Percentiles rank a stretch among this genome's conserved stretches.
Evolutionary conservation across 1,140 invertebrate genomes (phyloP).

Genomic region (Euura saliciscinereae): DNA sequence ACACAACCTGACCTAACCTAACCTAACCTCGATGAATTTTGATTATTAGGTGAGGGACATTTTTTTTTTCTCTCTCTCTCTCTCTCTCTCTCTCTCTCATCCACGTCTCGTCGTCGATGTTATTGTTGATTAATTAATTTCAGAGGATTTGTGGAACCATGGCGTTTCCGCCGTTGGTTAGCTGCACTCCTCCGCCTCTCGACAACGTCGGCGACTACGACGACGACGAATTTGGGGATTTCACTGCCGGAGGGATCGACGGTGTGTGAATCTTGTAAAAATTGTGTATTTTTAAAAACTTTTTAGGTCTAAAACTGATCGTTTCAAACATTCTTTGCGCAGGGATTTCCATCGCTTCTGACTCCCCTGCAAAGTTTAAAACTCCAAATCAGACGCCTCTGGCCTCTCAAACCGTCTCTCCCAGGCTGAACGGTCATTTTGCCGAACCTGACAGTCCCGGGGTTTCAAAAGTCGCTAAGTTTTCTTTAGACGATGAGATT

Average conservation of each 20-base stretch:
- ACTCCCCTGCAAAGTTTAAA: constrained; percentile 51
- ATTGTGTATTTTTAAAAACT: constrained; percentile 15
- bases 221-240: constrained; percentile 69
- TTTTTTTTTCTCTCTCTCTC: too few relatives aligned
- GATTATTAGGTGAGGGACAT: background rate
- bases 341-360: constrained; percentile 59
- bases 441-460: constrained; percentile 7
- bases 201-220: constrained; percentile 65
- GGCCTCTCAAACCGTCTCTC: constrained; percentile 40
- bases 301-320: background rate
- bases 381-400: constrained; percentile 47
- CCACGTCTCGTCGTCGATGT: too few relatives aligned
- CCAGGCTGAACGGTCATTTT: constrained; percentile 44
- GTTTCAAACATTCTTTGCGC: constrained; percentile 24
- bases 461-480: background rate
- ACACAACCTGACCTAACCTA: background rate
- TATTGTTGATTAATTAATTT: background rate
- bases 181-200: constrained; percentile 68
- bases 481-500: constrained; percentile 38
- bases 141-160: constrained; percentile 26
- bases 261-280: constrained; percentile 37
- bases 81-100: too few relatives aligned
- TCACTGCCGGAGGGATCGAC: constrained; percentile 59
- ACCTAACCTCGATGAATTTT: background rate
- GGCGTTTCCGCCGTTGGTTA: constrained; percentile 66